Percentiles rank a stretch among this genome's conserved stretches.
Evolutionary conservation across 1,140 invertebrate genomes (phyloP).

Genomic region (Zaprionus taronus): DNA sequence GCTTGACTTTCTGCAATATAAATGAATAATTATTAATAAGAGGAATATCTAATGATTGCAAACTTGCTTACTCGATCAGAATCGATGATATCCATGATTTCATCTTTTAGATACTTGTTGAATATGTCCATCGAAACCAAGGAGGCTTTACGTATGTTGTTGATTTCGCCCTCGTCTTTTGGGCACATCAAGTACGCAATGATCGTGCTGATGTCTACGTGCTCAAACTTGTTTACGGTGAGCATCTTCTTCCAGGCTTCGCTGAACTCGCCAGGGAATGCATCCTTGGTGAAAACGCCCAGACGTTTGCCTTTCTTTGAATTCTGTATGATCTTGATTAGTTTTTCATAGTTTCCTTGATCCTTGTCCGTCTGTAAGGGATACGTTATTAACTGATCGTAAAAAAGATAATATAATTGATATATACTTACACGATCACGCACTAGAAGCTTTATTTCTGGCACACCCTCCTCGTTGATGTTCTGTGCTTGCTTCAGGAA

Average conservation of each 20-base stretch:
- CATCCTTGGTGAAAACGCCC: conserved; percentile 98
- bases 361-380: conserved; percentile 94
- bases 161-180: conserved; percentile 97
- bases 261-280: conserved; percentile 96
- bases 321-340: conserved; percentile 93
- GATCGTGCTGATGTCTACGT: conserved; percentile 93
- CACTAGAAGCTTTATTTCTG: conserved; percentile 93
- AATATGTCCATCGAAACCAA: conserved; percentile 97
- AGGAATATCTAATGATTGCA: neutral
- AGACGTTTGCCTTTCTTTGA: conserved; percentile 95
- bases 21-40: neutral
- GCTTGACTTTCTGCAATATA: conserved; percentile 92
- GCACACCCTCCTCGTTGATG: conserved; percentile 93
- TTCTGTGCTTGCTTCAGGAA: conserved; percentile 97
- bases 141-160: conserved; percentile 97
- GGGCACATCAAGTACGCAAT: conserved; percentile 95
- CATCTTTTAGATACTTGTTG: conserved; percentile 97
- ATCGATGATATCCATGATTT: conserved; percentile 99
- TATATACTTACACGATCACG: conserved; percentile 93
- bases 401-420: neutral
- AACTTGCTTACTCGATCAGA: conserved; percentile 91
- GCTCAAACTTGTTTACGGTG: conserved; percentile 91
- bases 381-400: conserved; percentile 1
- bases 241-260: conserved; percentile 94
- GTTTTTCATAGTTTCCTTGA: conserved; percentile 95